Base-by-base conservation (phyloP, 2,888 invertebrate species). In the Adela reaumurella region DNA sequence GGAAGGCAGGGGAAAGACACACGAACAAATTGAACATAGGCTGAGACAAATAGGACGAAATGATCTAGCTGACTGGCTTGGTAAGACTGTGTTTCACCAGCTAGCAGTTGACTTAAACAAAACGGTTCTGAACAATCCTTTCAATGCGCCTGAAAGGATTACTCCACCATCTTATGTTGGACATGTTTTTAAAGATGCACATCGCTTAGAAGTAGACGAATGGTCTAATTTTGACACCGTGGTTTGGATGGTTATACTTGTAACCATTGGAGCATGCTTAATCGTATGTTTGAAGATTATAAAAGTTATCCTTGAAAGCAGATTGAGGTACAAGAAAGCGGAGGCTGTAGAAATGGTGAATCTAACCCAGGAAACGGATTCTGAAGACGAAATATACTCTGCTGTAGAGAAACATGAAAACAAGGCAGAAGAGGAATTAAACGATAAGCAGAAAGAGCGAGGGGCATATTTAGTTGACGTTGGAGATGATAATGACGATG, bases 21-120 rank as follows among this genome's bases (percentile, higher is more conserved):
- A 87, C 54, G 81, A 81, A 56, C 58, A 71, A 14, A 55, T 87
- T 11, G 72, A 70, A 45, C 79, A 73, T 43, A 73, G 85, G 55
- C 62, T 88, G 19, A 71, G 82, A 5, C 85, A 86, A 62, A 67
- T 87, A 50, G 81, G 78, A 18, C 80, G 78, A 54, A 52, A 54
- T 1, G 80, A 84, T 52, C 61, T 87, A 47, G 85, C 86, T 1
- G 77, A 83, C 55, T 86, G 86, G 85, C 59, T 88, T 1, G 82
- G 83, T 8, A 72, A 65, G 51, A 74, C 78, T 1, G 79, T 83
- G 1, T 85, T 84, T 58, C 68, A 74, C 42, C 70, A 83, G 54
- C 60, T 86, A 20, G 73, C 79, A 3, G 62, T 68, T 49, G 82
- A 85, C 54, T 60, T 81, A 6, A 67, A 72, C 51, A 60, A 65